Percentiles rank a stretch among this genome's conserved stretches.
Evolutionary conservation across 2,888 invertebrate genomes (phyloP).

Genomic region (Myopa testacea): DNA sequence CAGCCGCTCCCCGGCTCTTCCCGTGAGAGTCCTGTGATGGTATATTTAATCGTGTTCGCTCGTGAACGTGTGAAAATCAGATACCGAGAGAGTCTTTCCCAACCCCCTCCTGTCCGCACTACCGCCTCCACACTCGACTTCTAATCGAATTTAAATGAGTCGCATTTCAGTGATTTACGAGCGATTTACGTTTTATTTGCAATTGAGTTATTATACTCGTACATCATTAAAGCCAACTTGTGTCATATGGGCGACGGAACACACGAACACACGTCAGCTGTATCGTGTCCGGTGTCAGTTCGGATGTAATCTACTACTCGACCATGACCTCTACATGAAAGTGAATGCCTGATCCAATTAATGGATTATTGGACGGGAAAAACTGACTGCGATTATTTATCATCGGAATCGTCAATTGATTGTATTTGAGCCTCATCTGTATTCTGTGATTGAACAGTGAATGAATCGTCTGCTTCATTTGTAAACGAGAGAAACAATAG

Average conservation of each 20-base stretch:
- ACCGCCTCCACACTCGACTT: background rate
- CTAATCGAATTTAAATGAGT: slow-evolving; percentile 25
- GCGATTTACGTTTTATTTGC: background rate
- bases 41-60: background rate
- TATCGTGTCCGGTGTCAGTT: too few species aligned
- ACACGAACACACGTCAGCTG: background rate
- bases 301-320: background rate
- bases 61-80: too few species aligned
- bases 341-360: slow-evolving; percentile 12
- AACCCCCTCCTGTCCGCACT: background rate
- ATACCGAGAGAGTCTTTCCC: too few species aligned
- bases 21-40: too few species aligned
- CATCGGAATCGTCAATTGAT: background rate
- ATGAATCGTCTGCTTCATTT: too few species aligned
- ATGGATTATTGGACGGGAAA: slow-evolving; percentile 11
- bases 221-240: slow-evolving; percentile 26
- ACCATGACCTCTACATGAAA: slow-evolving; percentile 25
- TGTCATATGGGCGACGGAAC: slow-evolving; percentile 1
- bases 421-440: background rate
- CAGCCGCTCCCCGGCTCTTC: background rate
- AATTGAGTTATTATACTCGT: slow-evolving; percentile 19
- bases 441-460: background rate
- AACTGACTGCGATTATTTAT: background rate
- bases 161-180: slow-evolving; percentile 25
- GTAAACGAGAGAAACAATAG: too few species aligned